phyloP scores from a whole-genome alignment of 2,797 vertebrate genomes.

The Taenioides sp. region DNA sequence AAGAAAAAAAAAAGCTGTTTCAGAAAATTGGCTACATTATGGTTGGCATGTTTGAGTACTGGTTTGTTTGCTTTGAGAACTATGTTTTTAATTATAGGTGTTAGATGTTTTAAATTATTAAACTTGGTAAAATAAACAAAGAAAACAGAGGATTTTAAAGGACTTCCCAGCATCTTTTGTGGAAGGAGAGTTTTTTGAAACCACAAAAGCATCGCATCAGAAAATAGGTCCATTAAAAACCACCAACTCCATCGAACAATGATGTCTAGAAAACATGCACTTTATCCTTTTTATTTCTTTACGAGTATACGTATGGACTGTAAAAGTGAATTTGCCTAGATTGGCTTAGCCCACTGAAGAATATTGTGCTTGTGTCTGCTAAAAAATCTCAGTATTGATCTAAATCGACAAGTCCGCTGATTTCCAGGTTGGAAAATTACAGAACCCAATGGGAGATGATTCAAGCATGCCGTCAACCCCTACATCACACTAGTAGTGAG shows the following conservation, averaged over 20 bases:
- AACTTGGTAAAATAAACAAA: not conserved
- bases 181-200: not conserved
- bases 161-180: not conserved
- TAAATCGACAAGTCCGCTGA: too few relatives aligned
- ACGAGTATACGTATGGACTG: too few relatives aligned
- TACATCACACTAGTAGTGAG: too few relatives aligned
- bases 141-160: not conserved
- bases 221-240: not conserved
- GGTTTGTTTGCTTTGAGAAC: not conserved
- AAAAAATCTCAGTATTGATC: too few relatives aligned
- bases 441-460: too few relatives aligned
- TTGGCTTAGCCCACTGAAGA: too few relatives aligned
- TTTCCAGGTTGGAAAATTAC: too few relatives aligned
- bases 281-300: not conserved
- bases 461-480: too few relatives aligned
- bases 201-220: not conserved
- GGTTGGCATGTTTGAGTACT: not conserved
- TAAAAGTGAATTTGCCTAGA: too few relatives aligned
- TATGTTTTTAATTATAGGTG: not conserved
- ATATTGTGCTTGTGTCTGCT: too few relatives aligned
- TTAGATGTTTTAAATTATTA: not conserved
- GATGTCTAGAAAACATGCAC: not conserved
- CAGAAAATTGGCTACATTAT: not conserved
- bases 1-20: too few relatives aligned
- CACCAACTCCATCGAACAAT: not conserved